These are phyloP conservation scores for Cirrhinus mrigala DNA, from an alignment of 2,797 vertebrate genomes.

Conservation along the genomic window DNA sequence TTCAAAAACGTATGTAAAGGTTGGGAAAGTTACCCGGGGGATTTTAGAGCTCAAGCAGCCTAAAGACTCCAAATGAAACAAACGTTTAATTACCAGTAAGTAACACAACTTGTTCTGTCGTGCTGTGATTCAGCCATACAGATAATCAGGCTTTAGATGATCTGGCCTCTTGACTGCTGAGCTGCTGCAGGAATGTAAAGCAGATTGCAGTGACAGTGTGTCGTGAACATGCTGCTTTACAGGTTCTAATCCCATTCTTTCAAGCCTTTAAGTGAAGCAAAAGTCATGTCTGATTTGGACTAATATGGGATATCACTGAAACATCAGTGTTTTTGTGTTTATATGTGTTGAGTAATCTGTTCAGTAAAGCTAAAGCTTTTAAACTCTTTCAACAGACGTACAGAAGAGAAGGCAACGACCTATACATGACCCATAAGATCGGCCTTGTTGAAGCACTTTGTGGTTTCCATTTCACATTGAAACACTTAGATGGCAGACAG, in stretches of 20 bases:
- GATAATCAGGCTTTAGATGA: background rate
- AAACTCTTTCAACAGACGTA: constrained; percentile 79
- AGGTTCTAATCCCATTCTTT: background rate
- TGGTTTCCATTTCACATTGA: constrained; percentile 97
- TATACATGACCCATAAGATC: constrained; percentile 96
- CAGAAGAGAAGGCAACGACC: constrained; percentile 91
- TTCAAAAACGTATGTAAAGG: background rate
- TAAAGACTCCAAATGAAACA: background rate
- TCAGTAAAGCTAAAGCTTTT: background rate
- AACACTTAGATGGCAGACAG: constrained; percentile 94
- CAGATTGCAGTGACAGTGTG: constrained; percentile 61
- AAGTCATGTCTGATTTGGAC: background rate
- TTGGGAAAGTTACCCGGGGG: background rate
- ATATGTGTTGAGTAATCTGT: background rate
- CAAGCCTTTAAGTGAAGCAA: background rate
- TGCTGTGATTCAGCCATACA: background rate
- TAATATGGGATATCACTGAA: background rate
- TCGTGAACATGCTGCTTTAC: constrained; percentile 35
- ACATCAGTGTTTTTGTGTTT: background rate
- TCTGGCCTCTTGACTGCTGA: constrained; percentile 21
- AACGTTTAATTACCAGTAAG: background rate
- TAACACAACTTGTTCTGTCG: background rate
- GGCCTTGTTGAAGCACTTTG: constrained; percentile 97
- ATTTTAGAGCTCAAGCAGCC: background rate
- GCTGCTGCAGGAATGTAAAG: constrained; percentile 19